These are phyloP conservation scores for Dryadula phaetusa DNA, from an alignment of 2,888 invertebrate genomes.

Conservation along the genomic window DNA sequence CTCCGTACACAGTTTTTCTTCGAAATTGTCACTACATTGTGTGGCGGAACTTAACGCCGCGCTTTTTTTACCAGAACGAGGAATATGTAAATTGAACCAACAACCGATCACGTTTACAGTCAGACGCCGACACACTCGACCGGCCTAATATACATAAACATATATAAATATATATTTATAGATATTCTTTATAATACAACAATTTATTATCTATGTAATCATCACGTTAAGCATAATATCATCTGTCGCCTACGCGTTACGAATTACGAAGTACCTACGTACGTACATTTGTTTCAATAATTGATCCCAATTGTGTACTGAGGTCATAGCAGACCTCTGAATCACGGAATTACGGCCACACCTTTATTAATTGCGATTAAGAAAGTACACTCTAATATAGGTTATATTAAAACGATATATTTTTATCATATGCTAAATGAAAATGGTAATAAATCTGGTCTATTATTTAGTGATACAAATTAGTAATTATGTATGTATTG, in stretches of 20 bases:
- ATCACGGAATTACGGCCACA: constrained; percentile 42
- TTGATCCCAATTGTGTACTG: constrained; percentile 67
- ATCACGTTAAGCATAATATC: constrained; percentile 49
- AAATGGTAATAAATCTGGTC: too few relatives aligned
- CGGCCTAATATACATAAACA: too few relatives aligned
- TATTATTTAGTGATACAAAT: too few relatives aligned
- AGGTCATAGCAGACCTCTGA: constrained; percentile 61
- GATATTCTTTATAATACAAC: constrained; percentile 7
- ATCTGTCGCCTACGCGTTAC: constrained; percentile 61
- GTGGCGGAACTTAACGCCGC: too few relatives aligned
- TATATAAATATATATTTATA: neutral
- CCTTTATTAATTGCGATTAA: constrained; percentile 22
- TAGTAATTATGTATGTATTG: too few relatives aligned
- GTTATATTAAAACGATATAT: neutral
- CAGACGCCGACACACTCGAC: too few relatives aligned
- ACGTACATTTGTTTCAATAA: constrained; percentile 66
- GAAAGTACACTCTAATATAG: neutral
- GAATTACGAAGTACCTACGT: constrained; percentile 60
- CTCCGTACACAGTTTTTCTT: too few relatives aligned
- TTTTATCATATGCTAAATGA: too few relatives aligned
- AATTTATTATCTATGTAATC: constrained; percentile 18
- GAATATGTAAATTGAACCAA: too few relatives aligned
- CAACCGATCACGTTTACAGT: too few relatives aligned
- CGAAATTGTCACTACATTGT: too few relatives aligned
- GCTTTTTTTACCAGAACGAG: too few relatives aligned